Evolutionary conservation across 2,888 invertebrate species (phyloP), one percentile per base, ranked within the genome.

Genomic region (Lamellibrachia columna): DNA sequence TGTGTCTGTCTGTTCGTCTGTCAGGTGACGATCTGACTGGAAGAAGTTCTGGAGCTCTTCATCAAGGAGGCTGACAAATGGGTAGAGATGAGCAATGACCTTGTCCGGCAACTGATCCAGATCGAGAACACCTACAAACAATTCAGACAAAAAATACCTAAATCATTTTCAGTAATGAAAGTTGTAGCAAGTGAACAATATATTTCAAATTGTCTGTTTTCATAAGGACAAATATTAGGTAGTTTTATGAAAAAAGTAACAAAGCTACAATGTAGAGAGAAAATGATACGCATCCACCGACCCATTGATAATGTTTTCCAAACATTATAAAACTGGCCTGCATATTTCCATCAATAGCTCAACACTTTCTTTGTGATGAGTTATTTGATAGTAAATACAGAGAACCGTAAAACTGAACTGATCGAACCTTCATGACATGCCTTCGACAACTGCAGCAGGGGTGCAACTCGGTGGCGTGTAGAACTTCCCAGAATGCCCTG

Each of bases 121-220:
- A 93, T 91, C 94, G 93, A 94, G 52, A 90, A 92, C 92, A 92
- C 93, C 93, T 93, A 92, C 6, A 92, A 91, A 75, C 75, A 75
- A 1, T 15, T 6, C 15, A 3, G n/a, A 75, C 22, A 75, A 75
- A 75, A 6, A 75, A 75, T 22, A n/a, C n/a, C 15, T 15, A 22
- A 75, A 15, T 75, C 22, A 55, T 75, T 75, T 75, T 75, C 75
- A 22, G 75, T 75, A 15, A 75, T n/a, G n/a, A 4, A 4, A 75
- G 22, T 22, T 75, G 75, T n/a, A 22, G 3, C 22, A 75, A 75
- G 75, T 15, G 15, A 75, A 22, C 75, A 40, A 40, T 75, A 75
- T 15, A 60, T 60, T 60, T 60, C 8, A 60, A 60, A 60, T 15
- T 22, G 75, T 75, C 75, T 75, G 75, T 15, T 75, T 58, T 75